A percentile compares a stretch with the other conserved stretches of the same genome.
Conservation (phyloP, 2,888 invertebrate species). For the Acleris literana region DNA sequence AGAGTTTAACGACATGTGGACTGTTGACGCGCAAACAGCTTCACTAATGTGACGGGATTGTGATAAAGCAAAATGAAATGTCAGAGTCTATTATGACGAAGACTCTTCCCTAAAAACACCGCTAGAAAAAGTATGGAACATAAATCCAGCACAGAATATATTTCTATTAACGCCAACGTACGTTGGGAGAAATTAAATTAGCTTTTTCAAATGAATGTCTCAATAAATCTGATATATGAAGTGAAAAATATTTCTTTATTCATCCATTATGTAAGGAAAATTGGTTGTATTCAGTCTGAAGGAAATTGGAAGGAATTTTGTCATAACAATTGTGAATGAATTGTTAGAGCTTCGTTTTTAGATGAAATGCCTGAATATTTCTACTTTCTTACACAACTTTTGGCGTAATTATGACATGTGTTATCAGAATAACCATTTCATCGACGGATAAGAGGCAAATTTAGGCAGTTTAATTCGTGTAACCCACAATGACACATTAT, state of each 20-base stretch:
- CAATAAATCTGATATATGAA: constrained; percentile 26
- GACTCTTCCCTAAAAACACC: not conserved
- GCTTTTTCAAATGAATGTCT: constrained; percentile 26
- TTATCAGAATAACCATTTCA: too few relatives aligned
- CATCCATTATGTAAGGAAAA: constrained; percentile 19
- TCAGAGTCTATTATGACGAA: constrained; percentile 15
- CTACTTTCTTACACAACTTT: too few relatives aligned
- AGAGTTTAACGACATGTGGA: constrained; percentile 33
- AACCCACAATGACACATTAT: too few relatives aligned
- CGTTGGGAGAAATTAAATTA: constrained; percentile 26
- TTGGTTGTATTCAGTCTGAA: constrained; percentile 7
- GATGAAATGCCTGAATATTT: too few relatives aligned
- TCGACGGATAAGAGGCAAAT: too few relatives aligned
- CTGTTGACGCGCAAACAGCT: constrained; percentile 31
- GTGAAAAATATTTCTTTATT: constrained; percentile 25
- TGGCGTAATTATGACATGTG: too few relatives aligned
- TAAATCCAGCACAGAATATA: constrained; percentile 20
- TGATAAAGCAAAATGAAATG: constrained; percentile 24
- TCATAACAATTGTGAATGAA: not conserved
- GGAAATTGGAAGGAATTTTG: constrained; percentile 6
- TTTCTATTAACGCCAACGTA: constrained; percentile 28
- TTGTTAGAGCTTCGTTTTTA: too few relatives aligned
- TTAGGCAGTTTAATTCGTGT: too few relatives aligned
- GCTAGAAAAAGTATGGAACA: constrained; percentile 5
- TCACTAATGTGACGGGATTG: constrained; percentile 23